A percentile compares a stretch with the other conserved stretches of the same genome.
phyloP scores from a whole-genome alignment of 2,888 invertebrate genomes.

The Trimorus sp. region DNA sequence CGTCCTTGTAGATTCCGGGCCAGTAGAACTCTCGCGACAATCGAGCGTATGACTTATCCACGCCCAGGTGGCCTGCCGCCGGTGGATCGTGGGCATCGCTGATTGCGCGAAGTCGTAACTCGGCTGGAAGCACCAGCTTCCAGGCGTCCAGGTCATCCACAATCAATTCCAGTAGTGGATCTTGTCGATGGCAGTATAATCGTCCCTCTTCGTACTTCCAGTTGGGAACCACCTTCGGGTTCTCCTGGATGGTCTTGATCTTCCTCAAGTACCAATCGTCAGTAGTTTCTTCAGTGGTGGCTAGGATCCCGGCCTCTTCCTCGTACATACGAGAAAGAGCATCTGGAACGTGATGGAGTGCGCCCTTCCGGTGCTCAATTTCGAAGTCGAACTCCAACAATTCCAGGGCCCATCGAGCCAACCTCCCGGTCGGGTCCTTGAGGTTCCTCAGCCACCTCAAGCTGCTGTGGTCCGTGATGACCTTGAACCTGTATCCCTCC shows the following conservation, averaged over 20 bases:
- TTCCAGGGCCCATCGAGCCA: too few relatives aligned
- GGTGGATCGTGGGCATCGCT: neutral
- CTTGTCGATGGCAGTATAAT: slow-evolving; percentile 8
- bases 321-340: slow-evolving; percentile 13
- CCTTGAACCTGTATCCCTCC: too few relatives aligned
- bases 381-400: too few relatives aligned
- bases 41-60: neutral
- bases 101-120: neutral
- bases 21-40: neutral
- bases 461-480: too few relatives aligned
- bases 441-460: too few relatives aligned
- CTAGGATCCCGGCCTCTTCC: neutral
- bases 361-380: too few relatives aligned
- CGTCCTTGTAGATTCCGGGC: slow-evolving; percentile 7
- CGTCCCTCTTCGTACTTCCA: neutral
- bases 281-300: neutral
- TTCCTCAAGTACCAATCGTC: slow-evolving; percentile 1
- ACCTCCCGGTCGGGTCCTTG: too few relatives aligned
- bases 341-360: neutral
- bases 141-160: slow-evolving; percentile 6
- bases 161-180: slow-evolving; percentile 10
- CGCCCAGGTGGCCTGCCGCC: neutral
- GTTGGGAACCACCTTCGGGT: neutral
- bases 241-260: neutral
- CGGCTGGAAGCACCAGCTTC: slow-evolving; percentile 4